These are phyloP conservation scores for Punctoribates punctum DNA, from an alignment of 2,888 invertebrate genomes.

Conservation along the genomic window DNA sequence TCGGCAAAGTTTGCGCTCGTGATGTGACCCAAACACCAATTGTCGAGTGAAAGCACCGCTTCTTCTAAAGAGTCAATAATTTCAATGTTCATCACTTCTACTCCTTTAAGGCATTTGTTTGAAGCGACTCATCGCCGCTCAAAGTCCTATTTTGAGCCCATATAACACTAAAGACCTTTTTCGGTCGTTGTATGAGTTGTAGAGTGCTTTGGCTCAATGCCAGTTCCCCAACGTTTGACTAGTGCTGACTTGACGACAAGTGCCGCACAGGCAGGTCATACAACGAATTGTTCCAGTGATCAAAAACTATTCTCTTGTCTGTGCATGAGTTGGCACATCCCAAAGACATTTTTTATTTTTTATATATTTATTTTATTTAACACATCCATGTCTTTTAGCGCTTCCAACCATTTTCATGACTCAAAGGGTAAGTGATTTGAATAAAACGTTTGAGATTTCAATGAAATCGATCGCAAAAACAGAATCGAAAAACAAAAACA, in stretches of 20 bases:
- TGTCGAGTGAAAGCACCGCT: neutral
- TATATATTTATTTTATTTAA: neutral
- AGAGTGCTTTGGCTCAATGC: neutral
- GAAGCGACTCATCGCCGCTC: neutral
- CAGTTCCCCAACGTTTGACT: neutral
- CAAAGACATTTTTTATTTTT: neutral
- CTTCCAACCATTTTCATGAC: too few relatives aligned
- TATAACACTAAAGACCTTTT: neutral
- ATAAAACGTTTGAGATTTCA: too few relatives aligned
- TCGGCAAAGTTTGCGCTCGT: neutral
- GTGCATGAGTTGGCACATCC: conserved; percentile 6
- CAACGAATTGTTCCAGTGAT: conserved; percentile 2
- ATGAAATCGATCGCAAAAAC: too few relatives aligned
- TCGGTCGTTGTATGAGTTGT: neutral
- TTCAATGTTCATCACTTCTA: neutral
- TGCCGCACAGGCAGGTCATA: neutral
- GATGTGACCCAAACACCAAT: neutral
- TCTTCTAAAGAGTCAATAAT: neutral
- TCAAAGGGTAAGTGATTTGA: too few relatives aligned
- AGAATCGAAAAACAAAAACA: too few relatives aligned
- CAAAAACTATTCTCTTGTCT: neutral
- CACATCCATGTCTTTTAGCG: too few relatives aligned
- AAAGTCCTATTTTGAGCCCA: neutral
- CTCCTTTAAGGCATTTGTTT: neutral
- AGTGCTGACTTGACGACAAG: neutral